Conservation (phyloP, 2,797 vertebrate genomes). For the Platalea minor region DNA sequence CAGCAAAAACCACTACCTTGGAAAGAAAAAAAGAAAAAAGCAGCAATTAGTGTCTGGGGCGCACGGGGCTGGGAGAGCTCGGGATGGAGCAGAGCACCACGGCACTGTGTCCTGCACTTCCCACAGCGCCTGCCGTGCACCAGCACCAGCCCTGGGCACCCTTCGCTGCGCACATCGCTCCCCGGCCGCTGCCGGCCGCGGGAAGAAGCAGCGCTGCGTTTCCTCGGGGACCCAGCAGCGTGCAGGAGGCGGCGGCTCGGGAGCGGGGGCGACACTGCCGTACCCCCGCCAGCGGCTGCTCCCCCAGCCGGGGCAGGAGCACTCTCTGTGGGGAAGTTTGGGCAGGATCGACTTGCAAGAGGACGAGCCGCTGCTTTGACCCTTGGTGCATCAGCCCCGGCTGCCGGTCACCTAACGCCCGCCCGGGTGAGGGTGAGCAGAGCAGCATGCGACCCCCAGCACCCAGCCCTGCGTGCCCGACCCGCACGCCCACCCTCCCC, state of each 20-base stretch:
- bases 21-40: background rate
- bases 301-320: background rate
- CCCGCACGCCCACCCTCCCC: background rate
- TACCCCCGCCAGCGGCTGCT: background rate
- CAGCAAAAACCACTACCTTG: background rate
- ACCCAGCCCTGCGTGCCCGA: background rate
- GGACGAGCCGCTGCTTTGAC: background rate
- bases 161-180: background rate
- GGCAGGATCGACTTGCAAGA: background rate
- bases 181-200: background rate
- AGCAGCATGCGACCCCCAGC: background rate
- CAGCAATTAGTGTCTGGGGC: background rate
- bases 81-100: background rate
- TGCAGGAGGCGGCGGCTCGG: background rate
- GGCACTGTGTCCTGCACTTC: background rate
- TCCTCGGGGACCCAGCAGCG: background rate
- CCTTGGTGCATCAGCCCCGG: background rate
- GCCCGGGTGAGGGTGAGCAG: background rate
- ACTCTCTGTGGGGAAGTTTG: background rate
- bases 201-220: background rate
- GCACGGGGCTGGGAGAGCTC: background rate
- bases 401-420: background rate
- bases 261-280: fast-evolving
- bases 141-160: background rate
- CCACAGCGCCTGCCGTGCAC: background rate